Evolutionary conservation across 1,140 invertebrate genomes (phyloP).

Genomic region (Calosoma granatense): DNA sequence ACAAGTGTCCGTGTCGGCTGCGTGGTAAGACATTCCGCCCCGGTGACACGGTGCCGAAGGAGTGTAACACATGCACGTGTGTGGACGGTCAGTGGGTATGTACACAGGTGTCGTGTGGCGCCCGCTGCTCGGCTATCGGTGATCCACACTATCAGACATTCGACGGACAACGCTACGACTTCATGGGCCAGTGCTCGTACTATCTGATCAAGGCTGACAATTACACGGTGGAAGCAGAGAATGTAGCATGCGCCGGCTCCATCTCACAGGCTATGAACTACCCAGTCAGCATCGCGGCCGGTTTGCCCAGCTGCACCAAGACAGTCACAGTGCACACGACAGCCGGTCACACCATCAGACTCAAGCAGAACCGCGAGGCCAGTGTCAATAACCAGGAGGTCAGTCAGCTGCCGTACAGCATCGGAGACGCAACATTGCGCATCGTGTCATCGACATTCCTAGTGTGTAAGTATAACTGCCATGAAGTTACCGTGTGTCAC

Average conservation of each 20-base stretch:
- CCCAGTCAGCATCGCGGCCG: constrained; percentile 36
- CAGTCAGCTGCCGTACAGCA: constrained; percentile 49
- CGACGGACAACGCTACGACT: constrained; percentile 71
- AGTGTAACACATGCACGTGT: constrained; percentile 78
- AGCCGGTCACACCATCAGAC: constrained; percentile 40
- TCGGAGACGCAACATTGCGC: constrained; percentile 48
- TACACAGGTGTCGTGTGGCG: constrained; percentile 58
- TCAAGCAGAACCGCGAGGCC: constrained; percentile 62
- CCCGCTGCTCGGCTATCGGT: constrained; percentile 68
- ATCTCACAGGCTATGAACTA: constrained; percentile 64
- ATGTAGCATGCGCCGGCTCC: constrained; percentile 66
- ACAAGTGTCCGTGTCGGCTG: constrained; percentile 69
- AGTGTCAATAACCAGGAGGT: constrained; percentile 61
- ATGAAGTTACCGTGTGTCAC: too few species aligned
- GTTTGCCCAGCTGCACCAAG: constrained; percentile 71
- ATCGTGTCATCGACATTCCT: constrained; percentile 67
- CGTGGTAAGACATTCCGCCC: constrained; percentile 64
- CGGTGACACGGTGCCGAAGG: constrained; percentile 59
- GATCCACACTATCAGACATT: constrained; percentile 88
- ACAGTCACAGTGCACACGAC: constrained; percentile 52
- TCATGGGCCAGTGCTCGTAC: constrained; percentile 83
- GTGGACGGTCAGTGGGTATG: constrained; percentile 66
- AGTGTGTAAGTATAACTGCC: constrained; percentile 36
- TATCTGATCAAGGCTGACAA: constrained; percentile 58
- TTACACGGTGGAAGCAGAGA: constrained; percentile 68